Conservation (phyloP, 2,113 vertebrate species). For the Plecturocebus donacophilus region DNA sequence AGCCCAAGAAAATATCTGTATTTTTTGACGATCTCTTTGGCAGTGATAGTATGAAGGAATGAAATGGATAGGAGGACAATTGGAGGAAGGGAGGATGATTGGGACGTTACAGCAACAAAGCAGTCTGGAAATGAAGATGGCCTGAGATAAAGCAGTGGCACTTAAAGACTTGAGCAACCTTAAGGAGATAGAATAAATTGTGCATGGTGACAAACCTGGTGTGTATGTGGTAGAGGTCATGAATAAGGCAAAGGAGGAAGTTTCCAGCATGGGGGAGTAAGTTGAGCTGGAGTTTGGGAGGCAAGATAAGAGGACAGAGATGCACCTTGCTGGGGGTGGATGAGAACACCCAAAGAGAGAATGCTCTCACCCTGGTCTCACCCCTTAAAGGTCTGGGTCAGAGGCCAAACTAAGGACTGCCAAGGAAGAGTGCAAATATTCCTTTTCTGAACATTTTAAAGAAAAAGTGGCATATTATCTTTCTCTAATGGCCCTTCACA, state of each 20-base stretch:
- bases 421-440: background rate
- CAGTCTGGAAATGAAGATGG: accelerated
- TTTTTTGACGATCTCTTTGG: background rate
- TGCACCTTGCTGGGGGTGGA: accelerated
- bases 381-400: background rate
- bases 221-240: background rate
- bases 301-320: background rate
- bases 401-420: background rate
- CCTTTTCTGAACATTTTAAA: slow-evolving; percentile 23
- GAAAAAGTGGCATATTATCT: slow-evolving; percentile 44
- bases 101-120: background rate
- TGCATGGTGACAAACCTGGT: background rate
- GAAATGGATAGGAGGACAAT: background rate
- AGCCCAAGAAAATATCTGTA: background rate
- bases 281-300: accelerated
- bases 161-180: background rate
- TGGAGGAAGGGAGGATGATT: background rate
- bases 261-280: background rate
- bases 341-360: background rate
- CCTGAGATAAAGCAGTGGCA: background rate
- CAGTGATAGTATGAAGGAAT: background rate
- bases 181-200: background rate
- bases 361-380: background rate
- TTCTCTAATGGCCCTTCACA: slow-evolving; percentile 23
- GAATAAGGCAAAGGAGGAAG: background rate